A percentile compares a stretch with the other conserved stretches of the same genome.
Evolutionary conservation across 2,113 vertebrate genomes (phyloP).

Genomic region (Neogale vison): DNA sequence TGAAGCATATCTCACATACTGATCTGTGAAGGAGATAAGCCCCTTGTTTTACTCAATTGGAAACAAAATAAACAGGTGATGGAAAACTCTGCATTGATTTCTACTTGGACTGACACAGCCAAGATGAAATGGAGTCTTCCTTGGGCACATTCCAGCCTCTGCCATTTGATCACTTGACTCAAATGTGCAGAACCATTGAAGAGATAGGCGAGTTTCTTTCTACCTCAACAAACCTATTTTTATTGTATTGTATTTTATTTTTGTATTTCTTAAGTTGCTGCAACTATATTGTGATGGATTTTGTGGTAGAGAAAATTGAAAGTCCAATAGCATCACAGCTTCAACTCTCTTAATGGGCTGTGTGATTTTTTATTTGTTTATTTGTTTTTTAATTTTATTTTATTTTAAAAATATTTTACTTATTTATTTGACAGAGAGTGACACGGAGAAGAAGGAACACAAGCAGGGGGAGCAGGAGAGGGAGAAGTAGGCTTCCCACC

Average conservation of each 20-base stretch:
- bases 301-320: background rate
- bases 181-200: conserved; percentile 4
- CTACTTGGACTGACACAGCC: conserved; percentile 13
- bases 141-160: background rate
- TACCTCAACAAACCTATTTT: background rate
- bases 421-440: too few species aligned
- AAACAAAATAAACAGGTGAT: conserved; percentile 66
- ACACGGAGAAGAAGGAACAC: too few species aligned
- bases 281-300: background rate
- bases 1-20: conserved; percentile 74
- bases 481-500: too few species aligned
- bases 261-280: background rate
- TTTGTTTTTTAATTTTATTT: too few species aligned
- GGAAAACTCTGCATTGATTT: conserved; percentile 68
- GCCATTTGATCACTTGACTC: background rate
- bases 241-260: background rate
- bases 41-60: conserved; percentile 73
- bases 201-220: background rate
- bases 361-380: background rate
- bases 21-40: conserved; percentile 81
- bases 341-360: background rate
- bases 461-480: too few species aligned
- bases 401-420: too few species aligned
- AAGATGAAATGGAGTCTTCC: conserved; percentile 19
- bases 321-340: background rate